Evolutionary conservation across 2,888 invertebrate species (phyloP).

Genomic region (Micoletzkya japonica): DNA sequence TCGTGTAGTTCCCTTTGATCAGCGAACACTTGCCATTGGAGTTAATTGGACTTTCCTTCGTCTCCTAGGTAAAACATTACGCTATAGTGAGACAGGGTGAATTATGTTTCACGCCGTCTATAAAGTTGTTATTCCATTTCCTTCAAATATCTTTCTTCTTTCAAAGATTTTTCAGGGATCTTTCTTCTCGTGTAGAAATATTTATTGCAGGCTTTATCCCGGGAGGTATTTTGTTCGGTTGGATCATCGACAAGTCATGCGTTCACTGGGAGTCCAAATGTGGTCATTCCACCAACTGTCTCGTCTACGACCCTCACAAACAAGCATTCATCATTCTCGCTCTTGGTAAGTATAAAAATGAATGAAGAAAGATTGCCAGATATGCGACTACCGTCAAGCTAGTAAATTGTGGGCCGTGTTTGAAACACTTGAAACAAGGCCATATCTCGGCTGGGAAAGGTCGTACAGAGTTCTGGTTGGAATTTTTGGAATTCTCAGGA

Average conservation of each 20-base stretch:
- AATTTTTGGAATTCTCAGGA: no score
- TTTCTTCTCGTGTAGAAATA: background rate
- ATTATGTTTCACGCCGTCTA: no score
- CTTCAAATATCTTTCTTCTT: background rate
- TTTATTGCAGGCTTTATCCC: conserved; percentile 55
- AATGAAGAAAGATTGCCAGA: background rate
- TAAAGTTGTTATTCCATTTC: no score
- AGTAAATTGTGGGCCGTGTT: no score
- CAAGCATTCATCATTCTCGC: conserved; percentile 61
- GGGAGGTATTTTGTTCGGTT: conserved; percentile 61
- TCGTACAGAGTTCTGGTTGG: no score
- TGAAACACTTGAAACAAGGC: no score
- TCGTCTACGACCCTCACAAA: conserved; percentile 57
- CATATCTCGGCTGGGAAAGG: no score
- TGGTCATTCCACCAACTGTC: conserved; percentile 36
- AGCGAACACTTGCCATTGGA: conserved; percentile 61
- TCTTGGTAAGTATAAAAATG: conserved; percentile 51
- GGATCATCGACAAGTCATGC: conserved; percentile 62
- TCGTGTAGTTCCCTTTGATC: conserved; percentile 62
- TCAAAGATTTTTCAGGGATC: background rate
- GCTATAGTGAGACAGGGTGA: no score
- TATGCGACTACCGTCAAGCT: no score
- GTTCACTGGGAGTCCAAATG: conserved; percentile 32
- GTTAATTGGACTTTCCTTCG: conserved; percentile 62
- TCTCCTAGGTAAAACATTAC: conserved; percentile 45